These are phyloP conservation scores for Invenusta paracnida DNA, from an alignment of 2,888 invertebrate genomes.

Conservation along the genomic window DNA sequence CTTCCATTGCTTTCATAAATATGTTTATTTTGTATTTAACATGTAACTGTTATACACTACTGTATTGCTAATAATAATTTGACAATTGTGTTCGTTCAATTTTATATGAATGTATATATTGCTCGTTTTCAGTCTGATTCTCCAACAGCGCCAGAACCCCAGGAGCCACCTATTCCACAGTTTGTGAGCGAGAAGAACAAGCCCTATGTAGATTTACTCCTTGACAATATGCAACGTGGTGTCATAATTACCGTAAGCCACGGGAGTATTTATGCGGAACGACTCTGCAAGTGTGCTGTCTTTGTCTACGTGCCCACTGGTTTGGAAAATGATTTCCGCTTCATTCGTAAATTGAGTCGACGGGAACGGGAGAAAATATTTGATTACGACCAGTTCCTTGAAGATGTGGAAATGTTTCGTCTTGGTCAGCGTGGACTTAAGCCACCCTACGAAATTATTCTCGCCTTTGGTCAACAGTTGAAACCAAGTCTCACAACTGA, in stretches of 20 bases:
- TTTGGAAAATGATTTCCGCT: slow-evolving; percentile 10
- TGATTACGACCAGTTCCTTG: slow-evolving; percentile 28
- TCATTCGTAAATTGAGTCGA: slow-evolving; percentile 33
- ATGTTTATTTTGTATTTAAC: too few relatives aligned
- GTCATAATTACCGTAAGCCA: slow-evolving; percentile 9
- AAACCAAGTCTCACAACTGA: slow-evolving; percentile 27
- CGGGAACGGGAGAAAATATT: slow-evolving; percentile 37
- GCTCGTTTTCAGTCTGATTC: slow-evolving; percentile 1
- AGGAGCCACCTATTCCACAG: slow-evolving; percentile 32
- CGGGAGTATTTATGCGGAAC: slow-evolving; percentile 35
- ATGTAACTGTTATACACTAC: too few relatives aligned
- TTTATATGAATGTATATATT: not conserved
- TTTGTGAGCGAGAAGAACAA: slow-evolving; percentile 33
- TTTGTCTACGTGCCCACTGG: slow-evolving; percentile 37
- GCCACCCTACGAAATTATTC: slow-evolving; percentile 34
- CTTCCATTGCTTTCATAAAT: too few relatives aligned
- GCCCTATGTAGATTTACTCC: slow-evolving; percentile 36
- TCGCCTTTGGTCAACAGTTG: slow-evolving; percentile 38
- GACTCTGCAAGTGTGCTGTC: slow-evolving; percentile 35
- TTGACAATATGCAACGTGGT: slow-evolving; percentile 39
- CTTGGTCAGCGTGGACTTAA: not conserved
- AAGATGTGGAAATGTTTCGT: slow-evolving; percentile 20
- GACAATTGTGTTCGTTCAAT: too few relatives aligned
- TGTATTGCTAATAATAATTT: too few relatives aligned
- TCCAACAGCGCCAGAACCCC: slow-evolving; percentile 32